These are phyloP conservation scores for Drosophila vallismaia DNA, from an alignment of 2,888 invertebrate species.

Conservation along the genomic window DNA sequence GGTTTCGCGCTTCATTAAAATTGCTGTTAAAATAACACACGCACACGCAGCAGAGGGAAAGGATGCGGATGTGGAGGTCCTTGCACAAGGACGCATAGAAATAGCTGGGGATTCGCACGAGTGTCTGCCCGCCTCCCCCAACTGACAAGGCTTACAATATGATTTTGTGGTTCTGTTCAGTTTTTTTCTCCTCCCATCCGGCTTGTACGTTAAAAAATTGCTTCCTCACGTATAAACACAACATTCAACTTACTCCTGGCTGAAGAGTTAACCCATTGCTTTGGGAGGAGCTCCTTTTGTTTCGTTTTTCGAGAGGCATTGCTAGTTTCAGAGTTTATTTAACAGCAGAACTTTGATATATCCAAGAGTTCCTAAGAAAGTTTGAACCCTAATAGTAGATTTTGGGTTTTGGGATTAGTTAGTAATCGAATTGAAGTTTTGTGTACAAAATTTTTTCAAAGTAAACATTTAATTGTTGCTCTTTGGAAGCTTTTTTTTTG, in stretches of 20 bases:
- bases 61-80: conserved; percentile 37
- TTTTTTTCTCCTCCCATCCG: conserved; percentile 33
- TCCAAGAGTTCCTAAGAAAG: conserved; percentile 12
- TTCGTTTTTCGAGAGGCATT: conserved; percentile 13
- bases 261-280: conserved; percentile 34
- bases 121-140: conserved; percentile 37
- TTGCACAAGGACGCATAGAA: conserved; percentile 60
- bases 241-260: conserved; percentile 35
- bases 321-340: conserved; percentile 34
- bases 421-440: neutral
- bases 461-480: neutral
- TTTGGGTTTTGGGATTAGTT: neutral
- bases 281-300: neutral
- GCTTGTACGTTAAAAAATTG: conserved; percentile 32
- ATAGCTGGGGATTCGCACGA: conserved; percentile 40
- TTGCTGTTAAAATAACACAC: conserved; percentile 78
- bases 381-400: conserved; percentile 9
- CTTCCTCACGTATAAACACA: conserved; percentile 25
- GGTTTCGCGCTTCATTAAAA: conserved; percentile 78
- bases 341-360: conserved; percentile 11
- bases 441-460: neutral
- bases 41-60: conserved; percentile 33
- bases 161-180: conserved; percentile 63
- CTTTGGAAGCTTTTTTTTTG: neutral
- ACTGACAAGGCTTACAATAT: conserved; percentile 73